Percentiles rank a stretch among this genome's conserved stretches.
Evolutionary conservation across 2,888 invertebrate species (phyloP).

Genomic region (Hypena proboscidalis): DNA sequence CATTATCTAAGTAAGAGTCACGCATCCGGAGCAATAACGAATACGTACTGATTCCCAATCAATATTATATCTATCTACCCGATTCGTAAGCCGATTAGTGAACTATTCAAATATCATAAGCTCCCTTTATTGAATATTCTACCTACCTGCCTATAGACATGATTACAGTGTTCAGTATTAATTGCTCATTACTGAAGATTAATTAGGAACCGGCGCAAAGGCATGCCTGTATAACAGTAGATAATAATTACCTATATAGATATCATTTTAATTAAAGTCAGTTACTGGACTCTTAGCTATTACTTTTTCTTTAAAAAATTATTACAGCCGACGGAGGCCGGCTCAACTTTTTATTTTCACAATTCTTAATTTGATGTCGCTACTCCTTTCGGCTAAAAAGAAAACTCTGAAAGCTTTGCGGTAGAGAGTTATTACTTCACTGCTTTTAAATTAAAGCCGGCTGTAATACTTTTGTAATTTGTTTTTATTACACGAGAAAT

Average conservation of each 20-base stretch:
- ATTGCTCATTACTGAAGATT: constrained; percentile 8
- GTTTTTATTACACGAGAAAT: constrained; percentile 7
- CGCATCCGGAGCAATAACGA: background rate
- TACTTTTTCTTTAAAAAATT: constrained; percentile 14
- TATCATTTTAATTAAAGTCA: constrained; percentile 11
- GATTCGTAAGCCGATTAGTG: constrained; percentile 27
- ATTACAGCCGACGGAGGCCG: constrained; percentile 7
- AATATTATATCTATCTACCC: constrained; percentile 11
- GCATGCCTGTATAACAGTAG: no score
- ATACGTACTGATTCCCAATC: constrained; percentile 13
- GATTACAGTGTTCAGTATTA: constrained; percentile 11
- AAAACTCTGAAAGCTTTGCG: constrained; percentile 7
- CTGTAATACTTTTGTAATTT: constrained; percentile 1
- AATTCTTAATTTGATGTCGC: constrained; percentile 18
- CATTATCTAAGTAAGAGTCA: background rate
- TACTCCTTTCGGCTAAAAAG: constrained; percentile 15
- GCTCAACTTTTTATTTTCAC: constrained; percentile 30
- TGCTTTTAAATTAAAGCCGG: background rate
- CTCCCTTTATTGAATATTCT: constrained; percentile 10
- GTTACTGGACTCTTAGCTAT: background rate
- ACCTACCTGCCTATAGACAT: background rate
- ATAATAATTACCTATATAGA: constrained; percentile 12
- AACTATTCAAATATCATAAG: constrained; percentile 18
- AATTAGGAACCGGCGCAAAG: no score
- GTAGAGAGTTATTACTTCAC: background rate